phyloP scores from a whole-genome alignment of 2,113 vertebrate species.

The Harpagus bidentatus region DNA sequence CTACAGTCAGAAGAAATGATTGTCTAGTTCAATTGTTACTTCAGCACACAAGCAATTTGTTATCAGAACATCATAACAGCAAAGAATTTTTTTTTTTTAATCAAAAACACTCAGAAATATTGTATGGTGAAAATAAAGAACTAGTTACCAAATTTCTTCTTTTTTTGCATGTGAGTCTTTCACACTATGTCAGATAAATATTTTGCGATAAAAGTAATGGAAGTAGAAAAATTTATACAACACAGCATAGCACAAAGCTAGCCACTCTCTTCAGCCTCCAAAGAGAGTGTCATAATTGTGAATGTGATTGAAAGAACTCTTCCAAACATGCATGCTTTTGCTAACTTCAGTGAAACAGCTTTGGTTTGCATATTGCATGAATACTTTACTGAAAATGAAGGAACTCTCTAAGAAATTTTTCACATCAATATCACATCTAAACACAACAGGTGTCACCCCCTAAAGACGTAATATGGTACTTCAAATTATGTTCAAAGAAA shows the following conservation, averaged over 20 bases:
- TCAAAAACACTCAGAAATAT: background rate
- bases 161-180: background rate
- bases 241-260: rapidly evolving
- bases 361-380: background rate
- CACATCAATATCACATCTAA: background rate
- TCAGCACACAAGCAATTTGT: background rate
- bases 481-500: background rate
- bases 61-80: background rate
- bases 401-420: background rate
- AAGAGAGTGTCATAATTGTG: background rate
- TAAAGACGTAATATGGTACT: background rate
- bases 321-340: background rate
- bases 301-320: background rate
- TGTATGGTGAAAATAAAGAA: background rate
- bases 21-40: background rate
- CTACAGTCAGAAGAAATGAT: background rate
- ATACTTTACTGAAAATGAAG: background rate
- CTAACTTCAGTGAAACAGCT: background rate
- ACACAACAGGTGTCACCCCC: background rate
- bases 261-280: background rate
- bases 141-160: background rate
- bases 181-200: background rate
- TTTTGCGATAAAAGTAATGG: background rate
- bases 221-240: background rate
- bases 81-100: background rate